Evolutionary conservation across 2,113 vertebrate species (phyloP).

Genomic region (Turnix velox): DNA sequence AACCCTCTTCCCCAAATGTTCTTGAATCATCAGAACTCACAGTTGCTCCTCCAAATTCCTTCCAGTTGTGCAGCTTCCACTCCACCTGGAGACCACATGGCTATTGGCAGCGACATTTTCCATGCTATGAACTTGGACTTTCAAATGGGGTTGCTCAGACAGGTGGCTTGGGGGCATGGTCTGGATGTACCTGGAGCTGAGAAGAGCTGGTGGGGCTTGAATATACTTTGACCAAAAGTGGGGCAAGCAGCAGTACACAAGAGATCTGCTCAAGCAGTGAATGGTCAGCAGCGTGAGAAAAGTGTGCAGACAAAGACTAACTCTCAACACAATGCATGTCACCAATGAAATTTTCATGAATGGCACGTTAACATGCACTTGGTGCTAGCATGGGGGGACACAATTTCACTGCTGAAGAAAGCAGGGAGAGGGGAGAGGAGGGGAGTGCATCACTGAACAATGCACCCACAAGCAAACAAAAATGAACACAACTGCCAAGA

Average conservation of each 20-base stretch:
- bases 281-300: slow-evolving; percentile 68
- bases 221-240: not conserved
- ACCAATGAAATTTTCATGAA: slow-evolving; percentile 67
- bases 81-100: slow-evolving; percentile 19
- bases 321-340: slow-evolving; percentile 68
- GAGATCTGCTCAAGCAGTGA: slow-evolving; percentile 62
- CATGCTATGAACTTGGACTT: not conserved
- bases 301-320: slow-evolving; percentile 71
- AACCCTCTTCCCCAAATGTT: not conserved
- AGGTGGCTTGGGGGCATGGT: not conserved
- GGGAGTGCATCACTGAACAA: slow-evolving; percentile 12
- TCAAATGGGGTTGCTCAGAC: not conserved
- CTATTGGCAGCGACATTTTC: slow-evolving; percentile 37
- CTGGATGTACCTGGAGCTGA: slow-evolving; percentile 14
- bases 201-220: not conserved
- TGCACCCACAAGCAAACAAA: not conserved
- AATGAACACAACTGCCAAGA: slow-evolving; percentile 27
- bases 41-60: not conserved
- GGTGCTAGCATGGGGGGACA: slow-evolving; percentile 39
- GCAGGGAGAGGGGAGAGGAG: not conserved
- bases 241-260: slow-evolving; percentile 33
- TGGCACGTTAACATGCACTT: slow-evolving; percentile 61
- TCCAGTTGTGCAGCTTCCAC: slow-evolving; percentile 22
- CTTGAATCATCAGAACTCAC: not conserved
- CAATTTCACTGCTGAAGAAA: slow-evolving; percentile 45